Conservation (phyloP, 2,888 invertebrate species). For the Blastobasis lacticolella region DNA sequence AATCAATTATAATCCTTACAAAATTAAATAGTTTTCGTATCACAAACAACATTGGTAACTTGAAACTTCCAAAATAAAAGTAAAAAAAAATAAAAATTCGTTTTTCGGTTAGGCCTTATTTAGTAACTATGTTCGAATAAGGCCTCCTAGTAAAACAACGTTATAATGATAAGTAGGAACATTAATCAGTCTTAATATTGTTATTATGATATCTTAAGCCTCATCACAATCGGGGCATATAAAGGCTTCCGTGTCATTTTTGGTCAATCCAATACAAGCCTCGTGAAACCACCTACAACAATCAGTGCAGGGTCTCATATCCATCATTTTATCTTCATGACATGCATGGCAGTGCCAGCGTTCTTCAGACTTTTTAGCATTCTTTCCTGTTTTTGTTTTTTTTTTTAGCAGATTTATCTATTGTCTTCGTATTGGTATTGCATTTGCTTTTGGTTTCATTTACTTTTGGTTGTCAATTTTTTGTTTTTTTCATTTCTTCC, state of each 20-base stretch:
- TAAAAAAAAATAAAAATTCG: too few relatives aligned
- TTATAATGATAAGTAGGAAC: not conserved
- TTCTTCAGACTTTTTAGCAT: not conserved
- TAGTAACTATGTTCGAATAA: too few relatives aligned
- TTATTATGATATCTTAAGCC: not conserved
- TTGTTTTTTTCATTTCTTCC: not conserved
- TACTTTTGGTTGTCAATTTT: not conserved
- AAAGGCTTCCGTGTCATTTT: slow-evolving; percentile 3
- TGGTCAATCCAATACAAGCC: slow-evolving; percentile 4
- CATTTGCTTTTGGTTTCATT: not conserved
- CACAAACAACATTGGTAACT: too few relatives aligned
- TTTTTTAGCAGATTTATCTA: not conserved
- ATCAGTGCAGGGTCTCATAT: slow-evolving; percentile 4
- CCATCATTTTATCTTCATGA: not conserved
- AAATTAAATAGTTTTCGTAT: too few relatives aligned
- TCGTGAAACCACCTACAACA: slow-evolving; percentile 3
- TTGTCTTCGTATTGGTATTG: not conserved
- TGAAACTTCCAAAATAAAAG: too few relatives aligned
- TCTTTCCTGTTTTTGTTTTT: not conserved
- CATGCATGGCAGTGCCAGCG: slow-evolving; percentile 2
- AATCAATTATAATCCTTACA: too few relatives aligned
- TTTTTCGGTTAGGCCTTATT: too few relatives aligned
- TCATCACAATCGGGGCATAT: slow-evolving; percentile 2
- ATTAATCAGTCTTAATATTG: not conserved
- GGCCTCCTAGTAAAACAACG: too few relatives aligned